Evolutionary conservation across 2,888 invertebrate genomes (phyloP).

Genomic region (Zonitis immaculata): DNA sequence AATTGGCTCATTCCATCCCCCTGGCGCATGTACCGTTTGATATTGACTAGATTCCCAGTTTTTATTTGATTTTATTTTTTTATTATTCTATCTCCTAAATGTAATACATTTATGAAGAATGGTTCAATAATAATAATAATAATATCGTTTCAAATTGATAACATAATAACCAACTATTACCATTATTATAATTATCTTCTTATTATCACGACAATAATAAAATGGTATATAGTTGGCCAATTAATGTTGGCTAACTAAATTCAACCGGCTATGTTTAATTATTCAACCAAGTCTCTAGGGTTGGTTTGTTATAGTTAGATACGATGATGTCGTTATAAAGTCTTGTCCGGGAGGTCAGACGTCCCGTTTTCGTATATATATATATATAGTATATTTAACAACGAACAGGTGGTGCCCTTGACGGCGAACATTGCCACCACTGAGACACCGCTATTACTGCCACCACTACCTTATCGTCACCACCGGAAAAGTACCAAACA

Average conservation of each 20-base stretch:
- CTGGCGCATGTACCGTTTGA: conserved; percentile 41
- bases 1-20: conserved; percentile 41
- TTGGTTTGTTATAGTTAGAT: conserved; percentile 31
- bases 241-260: no score
- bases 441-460: conserved; percentile 5
- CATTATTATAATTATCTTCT: background rate
- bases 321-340: conserved; percentile 33
- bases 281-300: conserved; percentile 32
- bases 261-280: conserved; percentile 22
- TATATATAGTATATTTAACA: no score
- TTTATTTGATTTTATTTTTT: no score
- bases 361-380: conserved; percentile 30
- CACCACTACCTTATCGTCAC: background rate
- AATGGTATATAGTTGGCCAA: no score
- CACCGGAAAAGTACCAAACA: conserved; percentile 32
- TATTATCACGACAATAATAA: conserved; percentile 8
- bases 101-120: conserved; percentile 18
- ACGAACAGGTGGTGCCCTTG: conserved; percentile 44
- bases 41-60: conserved; percentile 39
- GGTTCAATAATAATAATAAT: no score
- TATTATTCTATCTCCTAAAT: no score
- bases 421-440: conserved; percentile 23
- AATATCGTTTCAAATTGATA: background rate
- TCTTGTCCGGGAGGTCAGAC: conserved; percentile 33
- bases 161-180: background rate